Percentiles rank a stretch among this genome's conserved stretches.
Conservation (phyloP, 2,888 invertebrate species). For the Drosophila quinaria region DNA sequence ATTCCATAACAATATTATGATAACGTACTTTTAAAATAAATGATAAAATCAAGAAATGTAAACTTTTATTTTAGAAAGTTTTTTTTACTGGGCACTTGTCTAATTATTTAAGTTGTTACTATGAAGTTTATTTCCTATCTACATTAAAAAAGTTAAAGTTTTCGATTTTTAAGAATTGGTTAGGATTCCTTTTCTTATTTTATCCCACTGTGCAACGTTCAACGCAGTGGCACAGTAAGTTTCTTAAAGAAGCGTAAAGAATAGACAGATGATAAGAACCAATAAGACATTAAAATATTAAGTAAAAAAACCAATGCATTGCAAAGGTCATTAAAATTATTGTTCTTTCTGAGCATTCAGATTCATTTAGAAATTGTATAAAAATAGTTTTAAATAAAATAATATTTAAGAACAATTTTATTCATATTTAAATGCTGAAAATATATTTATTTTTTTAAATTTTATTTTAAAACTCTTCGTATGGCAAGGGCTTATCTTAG, state of each 20-base stretch:
- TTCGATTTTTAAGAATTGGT: too few relatives aligned
- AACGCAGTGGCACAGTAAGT: not conserved
- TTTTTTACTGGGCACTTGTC: not conserved
- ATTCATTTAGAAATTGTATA: not conserved
- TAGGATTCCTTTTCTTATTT: too few relatives aligned
- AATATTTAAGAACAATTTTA: not conserved
- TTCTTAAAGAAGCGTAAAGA: not conserved
- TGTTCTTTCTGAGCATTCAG: not conserved
- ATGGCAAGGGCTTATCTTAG: not conserved
- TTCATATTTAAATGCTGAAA: not conserved
- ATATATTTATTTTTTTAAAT: not conserved
- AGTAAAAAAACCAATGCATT: conserved; percentile 19
- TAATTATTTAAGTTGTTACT: too few relatives aligned
- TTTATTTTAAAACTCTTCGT: not conserved
- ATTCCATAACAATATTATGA: too few relatives aligned
- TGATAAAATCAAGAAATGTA: too few relatives aligned
- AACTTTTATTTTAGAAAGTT: too few relatives aligned
- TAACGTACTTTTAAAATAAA: too few relatives aligned
- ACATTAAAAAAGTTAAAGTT: too few relatives aligned
- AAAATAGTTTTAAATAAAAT: not conserved
- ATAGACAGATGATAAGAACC: conserved; percentile 10
- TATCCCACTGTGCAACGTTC: too few relatives aligned
- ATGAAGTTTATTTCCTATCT: too few relatives aligned
- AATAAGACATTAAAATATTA: conserved; percentile 27
- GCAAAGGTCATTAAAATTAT: conserved; percentile 5